These are phyloP conservation scores for Zoanthus solanderi DNA, from an alignment of 92 coral and sea anemone species.

Conservation along the genomic window DNA sequence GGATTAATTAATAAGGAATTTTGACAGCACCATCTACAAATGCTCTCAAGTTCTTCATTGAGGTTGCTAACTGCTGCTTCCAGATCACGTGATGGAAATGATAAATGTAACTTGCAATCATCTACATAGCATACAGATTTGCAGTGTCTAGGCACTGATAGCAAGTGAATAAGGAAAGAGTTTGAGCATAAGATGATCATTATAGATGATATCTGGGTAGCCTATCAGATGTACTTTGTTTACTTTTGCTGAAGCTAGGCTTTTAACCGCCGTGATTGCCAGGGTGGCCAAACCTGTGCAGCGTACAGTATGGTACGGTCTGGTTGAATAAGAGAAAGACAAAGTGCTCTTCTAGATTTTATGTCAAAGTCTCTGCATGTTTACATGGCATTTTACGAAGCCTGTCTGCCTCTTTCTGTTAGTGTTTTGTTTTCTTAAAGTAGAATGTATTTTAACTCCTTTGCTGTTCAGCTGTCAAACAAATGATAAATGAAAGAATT, in stretches of 20 bases:
- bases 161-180: neutral
- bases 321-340: conserved; percentile 20
- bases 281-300: conserved; percentile 23
- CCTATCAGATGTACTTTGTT: conserved; percentile 3
- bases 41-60: too few species aligned
- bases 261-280: conserved; percentile 4
- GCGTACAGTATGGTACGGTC: conserved; percentile 1
- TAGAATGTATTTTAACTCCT: too few species aligned
- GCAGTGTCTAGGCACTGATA: too few species aligned
- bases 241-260: neutral
- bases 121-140: too few species aligned
- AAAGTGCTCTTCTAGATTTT: conserved; percentile 22
- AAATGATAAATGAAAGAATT: too few species aligned
- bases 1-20: too few species aligned
- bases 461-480: too few species aligned
- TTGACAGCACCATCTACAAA: too few species aligned
- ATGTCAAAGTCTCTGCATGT: conserved; percentile 13
- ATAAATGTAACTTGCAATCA: too few species aligned
- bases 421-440: too few species aligned
- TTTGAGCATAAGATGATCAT: conserved; percentile 7
- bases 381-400: conserved; percentile 5
- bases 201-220: neutral
- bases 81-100: too few species aligned
- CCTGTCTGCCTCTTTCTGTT: neutral
- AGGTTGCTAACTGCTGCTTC: too few species aligned